Percentiles rank a stretch among this genome's conserved stretches.
phyloP scores from a whole-genome alignment of 2,113 vertebrate genomes.

The Takifugu bimaculatus region DNA sequence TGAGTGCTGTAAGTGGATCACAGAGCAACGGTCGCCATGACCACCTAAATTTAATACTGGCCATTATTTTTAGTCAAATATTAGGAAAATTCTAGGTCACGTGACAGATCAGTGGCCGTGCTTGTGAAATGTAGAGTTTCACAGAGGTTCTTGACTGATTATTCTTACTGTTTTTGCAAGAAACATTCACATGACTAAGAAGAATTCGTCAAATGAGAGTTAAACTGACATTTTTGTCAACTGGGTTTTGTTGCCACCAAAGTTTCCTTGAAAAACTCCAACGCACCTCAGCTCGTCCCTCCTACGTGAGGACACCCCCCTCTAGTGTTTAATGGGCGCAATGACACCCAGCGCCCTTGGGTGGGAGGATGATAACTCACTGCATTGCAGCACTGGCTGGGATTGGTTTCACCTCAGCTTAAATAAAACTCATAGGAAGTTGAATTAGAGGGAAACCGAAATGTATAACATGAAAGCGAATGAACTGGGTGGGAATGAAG shows the following conservation, averaged over 20 bases:
- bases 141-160: too few relatives aligned
- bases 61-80: neutral
- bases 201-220: too few relatives aligned
- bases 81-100: neutral
- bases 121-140: too few relatives aligned
- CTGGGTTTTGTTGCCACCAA: too few relatives aligned
- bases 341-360: constrained; percentile 16
- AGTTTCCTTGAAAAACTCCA: neutral
- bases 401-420: constrained; percentile 25
- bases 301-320: constrained; percentile 55
- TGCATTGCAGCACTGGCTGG: constrained; percentile 72
- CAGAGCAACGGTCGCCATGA: neutral
- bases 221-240: too few relatives aligned
- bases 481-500: neutral
- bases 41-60: neutral
- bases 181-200: too few relatives aligned
- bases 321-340: constrained; percentile 53
- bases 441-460: neutral
- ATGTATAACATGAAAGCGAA: neutral
- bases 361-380: constrained; percentile 44
- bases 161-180: too few relatives aligned
- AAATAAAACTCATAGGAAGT: constrained; percentile 16
- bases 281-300: neutral
- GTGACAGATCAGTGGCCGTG: neutral
- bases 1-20: neutral